phyloP scores from a whole-genome alignment of 1,140 invertebrate genomes.

The Drosophila serrata region DNA sequence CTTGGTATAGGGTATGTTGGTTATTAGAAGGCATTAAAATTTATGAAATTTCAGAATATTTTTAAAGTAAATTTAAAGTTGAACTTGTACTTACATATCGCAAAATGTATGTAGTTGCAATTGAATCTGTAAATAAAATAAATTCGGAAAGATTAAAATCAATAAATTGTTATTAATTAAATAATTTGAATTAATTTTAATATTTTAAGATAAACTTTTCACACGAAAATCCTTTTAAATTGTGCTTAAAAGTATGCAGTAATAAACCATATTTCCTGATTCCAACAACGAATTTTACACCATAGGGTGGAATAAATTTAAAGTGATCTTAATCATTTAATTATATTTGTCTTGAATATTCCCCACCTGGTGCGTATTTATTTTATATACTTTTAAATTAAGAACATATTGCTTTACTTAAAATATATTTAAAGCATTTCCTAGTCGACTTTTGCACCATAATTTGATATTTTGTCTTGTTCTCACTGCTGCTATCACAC shows the following conservation, averaged over 20 bases:
- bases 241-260: not conserved
- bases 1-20: not conserved
- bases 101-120: not conserved
- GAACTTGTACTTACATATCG: not conserved
- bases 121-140: not conserved
- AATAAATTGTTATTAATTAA: not conserved
- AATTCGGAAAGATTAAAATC: too few relatives aligned
- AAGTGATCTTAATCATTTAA: not conserved
- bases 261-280: not conserved
- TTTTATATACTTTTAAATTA: not conserved
- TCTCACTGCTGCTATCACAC: conserved; percentile 50
- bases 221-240: not conserved
- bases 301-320: not conserved
- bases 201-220: too few relatives aligned
- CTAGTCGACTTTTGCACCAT: not conserved
- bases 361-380: too few relatives aligned
- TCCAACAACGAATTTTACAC: not conserved
- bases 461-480: conserved; percentile 15
- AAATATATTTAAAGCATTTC: conserved; percentile 15
- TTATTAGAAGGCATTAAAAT: not conserved
- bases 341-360: not conserved
- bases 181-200: not conserved
- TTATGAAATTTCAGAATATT: not conserved
- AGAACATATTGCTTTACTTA: not conserved
- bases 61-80: not conserved